These are phyloP conservation scores for Mustelus asterias DNA, from an alignment of 2,113 vertebrate genomes.

Conservation along the genomic window DNA sequence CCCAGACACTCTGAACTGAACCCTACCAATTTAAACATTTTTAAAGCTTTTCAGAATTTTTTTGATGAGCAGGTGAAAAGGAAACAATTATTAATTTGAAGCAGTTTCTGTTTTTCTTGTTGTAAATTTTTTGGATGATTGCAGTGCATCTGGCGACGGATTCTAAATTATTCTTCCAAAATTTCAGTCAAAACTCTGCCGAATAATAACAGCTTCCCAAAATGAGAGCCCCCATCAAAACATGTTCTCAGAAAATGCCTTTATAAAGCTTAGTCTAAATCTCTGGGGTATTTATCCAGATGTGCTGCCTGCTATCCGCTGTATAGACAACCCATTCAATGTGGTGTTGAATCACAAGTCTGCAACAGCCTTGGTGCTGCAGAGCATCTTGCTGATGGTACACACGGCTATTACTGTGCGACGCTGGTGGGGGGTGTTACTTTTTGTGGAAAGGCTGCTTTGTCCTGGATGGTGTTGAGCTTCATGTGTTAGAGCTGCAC, in stretches of 20 bases:
- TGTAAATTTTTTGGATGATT: neutral
- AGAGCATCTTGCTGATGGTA: neutral
- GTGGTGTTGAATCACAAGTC: neutral
- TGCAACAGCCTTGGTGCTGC: neutral
- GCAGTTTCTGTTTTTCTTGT: neutral
- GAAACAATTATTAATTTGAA: neutral
- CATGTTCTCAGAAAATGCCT: neutral
- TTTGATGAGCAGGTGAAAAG: neutral
- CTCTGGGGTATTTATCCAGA: neutral
- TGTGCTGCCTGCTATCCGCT: neutral
- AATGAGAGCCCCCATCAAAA: neutral
- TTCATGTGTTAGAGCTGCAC: no score
- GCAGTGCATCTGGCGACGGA: neutral
- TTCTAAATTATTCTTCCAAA: neutral
- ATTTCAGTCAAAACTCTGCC: neutral
- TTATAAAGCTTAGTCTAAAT: neutral
- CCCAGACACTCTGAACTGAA: neutral
- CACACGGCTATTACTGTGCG: neutral
- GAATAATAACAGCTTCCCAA: neutral
- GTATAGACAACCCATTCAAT: no score
- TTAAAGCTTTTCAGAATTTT: neutral
- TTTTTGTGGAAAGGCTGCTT: no score
- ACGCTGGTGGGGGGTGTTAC: no score
- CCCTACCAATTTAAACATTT: neutral
- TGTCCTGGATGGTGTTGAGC: no score